phyloP scores from a whole-genome alignment of 1,140 invertebrate genomes.

The Linepithema humile region DNA sequence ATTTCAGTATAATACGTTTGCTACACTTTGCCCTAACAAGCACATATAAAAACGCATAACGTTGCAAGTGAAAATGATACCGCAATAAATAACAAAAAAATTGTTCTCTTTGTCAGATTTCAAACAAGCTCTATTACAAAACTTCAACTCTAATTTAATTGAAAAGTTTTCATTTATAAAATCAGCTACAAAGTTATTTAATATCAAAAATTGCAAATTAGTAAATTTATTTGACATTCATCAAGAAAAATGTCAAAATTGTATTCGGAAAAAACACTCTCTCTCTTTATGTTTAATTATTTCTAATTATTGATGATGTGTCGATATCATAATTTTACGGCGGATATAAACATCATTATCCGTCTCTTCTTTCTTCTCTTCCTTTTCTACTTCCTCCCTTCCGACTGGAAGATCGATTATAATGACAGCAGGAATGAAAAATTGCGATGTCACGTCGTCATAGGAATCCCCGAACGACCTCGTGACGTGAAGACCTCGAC shows the following conservation, averaged over 20 bases:
- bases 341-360: slow-evolving; percentile 17
- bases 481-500: slow-evolving; percentile 21
- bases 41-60: background rate
- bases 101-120: background rate
- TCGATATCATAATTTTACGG: background rate
- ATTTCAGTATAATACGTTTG: background rate
- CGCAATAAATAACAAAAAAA: background rate
- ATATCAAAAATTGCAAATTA: background rate
- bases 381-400: background rate
- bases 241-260: background rate
- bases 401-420: slow-evolving; percentile 24
- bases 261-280: background rate
- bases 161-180: background rate
- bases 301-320: background rate
- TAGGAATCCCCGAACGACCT: slow-evolving; percentile 32
- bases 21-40: background rate
- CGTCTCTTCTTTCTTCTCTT: background rate
- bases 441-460: slow-evolving; percentile 37
- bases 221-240: background rate
- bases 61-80: background rate
- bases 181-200: background rate
- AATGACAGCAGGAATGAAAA: slow-evolving; percentile 39
- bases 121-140: background rate
- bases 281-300: background rate
- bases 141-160: background rate